These are phyloP conservation scores for Neodiprion fabricii DNA, from an alignment of 1,140 invertebrate species.

Conservation along the genomic window DNA sequence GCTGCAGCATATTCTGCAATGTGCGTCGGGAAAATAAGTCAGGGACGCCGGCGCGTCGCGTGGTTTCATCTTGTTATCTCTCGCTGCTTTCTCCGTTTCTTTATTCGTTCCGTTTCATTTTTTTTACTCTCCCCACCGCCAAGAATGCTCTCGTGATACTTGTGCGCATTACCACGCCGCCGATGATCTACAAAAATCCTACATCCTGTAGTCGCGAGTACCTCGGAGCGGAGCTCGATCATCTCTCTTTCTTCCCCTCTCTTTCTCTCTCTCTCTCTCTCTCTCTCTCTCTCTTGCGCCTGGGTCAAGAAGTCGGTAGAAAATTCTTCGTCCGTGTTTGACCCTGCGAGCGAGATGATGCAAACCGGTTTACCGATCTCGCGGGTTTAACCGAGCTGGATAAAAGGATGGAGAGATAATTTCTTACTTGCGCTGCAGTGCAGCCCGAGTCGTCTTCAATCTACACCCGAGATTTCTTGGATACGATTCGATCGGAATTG, in stretches of 20 bases:
- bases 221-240: no score
- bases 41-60: no score
- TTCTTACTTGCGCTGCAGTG: neutral
- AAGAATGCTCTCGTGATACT: no score
- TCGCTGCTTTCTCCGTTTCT: neutral
- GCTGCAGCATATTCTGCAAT: no score
- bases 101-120: neutral
- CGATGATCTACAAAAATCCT: neutral
- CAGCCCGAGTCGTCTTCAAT: neutral
- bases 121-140: no score
- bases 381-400: neutral
- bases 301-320: slow-evolving; percentile 5
- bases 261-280: no score
- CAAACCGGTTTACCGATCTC: slow-evolving; percentile 6
- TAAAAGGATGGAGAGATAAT: slow-evolving; percentile 5
- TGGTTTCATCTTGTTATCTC: neutral
- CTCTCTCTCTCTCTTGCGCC: neutral
- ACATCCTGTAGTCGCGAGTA: neutral
- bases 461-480: neutral
- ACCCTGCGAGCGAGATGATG: slow-evolving; percentile 6
- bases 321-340: slow-evolving; percentile 1
- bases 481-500: slow-evolving; percentile 7
- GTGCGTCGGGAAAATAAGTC: neutral
- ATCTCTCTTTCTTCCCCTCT: neutral
- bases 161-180: no score